Evolutionary conservation across 2,797 vertebrate genomes (phyloP), one percentile per base, ranked within the genome.

Genomic region (Rhinoraja longicauda): DNA sequence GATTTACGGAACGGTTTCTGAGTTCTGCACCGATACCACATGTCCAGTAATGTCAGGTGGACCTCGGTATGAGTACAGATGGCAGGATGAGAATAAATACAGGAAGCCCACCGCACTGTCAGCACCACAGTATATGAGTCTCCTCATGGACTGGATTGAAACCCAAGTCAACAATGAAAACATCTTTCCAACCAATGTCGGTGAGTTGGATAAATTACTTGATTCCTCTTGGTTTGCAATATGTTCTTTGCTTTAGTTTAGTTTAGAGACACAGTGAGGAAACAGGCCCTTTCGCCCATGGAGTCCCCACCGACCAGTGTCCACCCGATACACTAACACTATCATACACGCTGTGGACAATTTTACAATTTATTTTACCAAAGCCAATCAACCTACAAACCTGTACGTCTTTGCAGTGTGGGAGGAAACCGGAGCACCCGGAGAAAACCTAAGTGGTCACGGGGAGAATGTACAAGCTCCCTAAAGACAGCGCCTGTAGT

Each of bases 71-170:
- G 97, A 98, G 91, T 97, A 98, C 79, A 95, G 97, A 82, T 98
- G 97, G 97, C 97, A 98, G 94, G 97, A 98, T 0, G 97, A 98
- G 92, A 93, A 95, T 81, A 97, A 97, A 91, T 97, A 97, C 94
- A 97, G 97, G 95, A 97, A 97, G 93, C 97, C 97, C 0, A 97
- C 97, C 2, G 96, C 97, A 0, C 73, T 98, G 95, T 97, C 97
- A 6, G 97, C 97, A 0, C 97, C 97, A 1, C 96, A 97, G 0
- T 98, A 98, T 94, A 97, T 98, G 97, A 97, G 96, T 95, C 96
- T 97, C 92, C 97, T 98, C 45, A 98, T 98, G 97, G 97, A 98
- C 94, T 98, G 97, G 97, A 97, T 97, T 0, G 97, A 98, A 93
- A 93, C 97, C 93, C 97, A 98, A 94, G 97, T 98, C 94, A 98